phyloP scores from a whole-genome alignment of 2,888 invertebrate species.

The Rhagium mordax region DNA sequence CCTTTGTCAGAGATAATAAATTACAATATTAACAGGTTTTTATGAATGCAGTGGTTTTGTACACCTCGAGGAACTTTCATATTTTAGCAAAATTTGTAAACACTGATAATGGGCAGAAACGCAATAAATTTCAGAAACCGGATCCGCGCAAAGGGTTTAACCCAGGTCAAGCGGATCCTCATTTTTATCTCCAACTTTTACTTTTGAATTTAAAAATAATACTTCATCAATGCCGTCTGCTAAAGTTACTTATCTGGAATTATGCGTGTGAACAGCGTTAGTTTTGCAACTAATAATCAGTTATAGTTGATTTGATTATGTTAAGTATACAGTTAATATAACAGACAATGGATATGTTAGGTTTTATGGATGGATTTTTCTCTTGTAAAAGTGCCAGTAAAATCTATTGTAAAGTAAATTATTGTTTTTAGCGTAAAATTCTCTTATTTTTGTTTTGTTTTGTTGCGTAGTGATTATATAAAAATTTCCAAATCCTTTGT shows the following conservation, averaged over 20 bases:
- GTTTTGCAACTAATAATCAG: too few species aligned
- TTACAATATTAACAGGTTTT: slow-evolving; percentile 5
- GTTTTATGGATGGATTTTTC: too few species aligned
- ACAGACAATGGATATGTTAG: too few species aligned
- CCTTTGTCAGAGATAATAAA: slow-evolving; percentile 12
- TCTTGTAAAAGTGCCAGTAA: too few species aligned
- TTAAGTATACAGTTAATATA: too few species aligned
- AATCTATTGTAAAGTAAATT: not conserved
- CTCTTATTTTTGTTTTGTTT: not conserved
- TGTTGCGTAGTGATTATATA: not conserved
- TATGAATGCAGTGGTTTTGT: not conserved
- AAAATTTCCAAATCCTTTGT: slow-evolving; percentile 1
- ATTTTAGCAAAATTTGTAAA: not conserved
- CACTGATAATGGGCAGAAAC: too few species aligned
- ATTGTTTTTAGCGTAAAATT: not conserved
- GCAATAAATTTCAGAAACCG: not conserved
- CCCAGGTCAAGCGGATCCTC: not conserved
- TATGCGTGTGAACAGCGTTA: too few species aligned
- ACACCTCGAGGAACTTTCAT: not conserved
- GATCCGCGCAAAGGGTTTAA: not conserved
- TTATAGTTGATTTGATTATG: too few species aligned
- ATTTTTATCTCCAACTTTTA: not conserved
- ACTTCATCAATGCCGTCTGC: too few species aligned
- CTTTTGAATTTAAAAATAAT: not conserved
- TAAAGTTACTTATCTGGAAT: too few species aligned